Evolutionary conservation across 1,140 invertebrate species (phyloP).

Genomic region (Dryas iulia): DNA sequence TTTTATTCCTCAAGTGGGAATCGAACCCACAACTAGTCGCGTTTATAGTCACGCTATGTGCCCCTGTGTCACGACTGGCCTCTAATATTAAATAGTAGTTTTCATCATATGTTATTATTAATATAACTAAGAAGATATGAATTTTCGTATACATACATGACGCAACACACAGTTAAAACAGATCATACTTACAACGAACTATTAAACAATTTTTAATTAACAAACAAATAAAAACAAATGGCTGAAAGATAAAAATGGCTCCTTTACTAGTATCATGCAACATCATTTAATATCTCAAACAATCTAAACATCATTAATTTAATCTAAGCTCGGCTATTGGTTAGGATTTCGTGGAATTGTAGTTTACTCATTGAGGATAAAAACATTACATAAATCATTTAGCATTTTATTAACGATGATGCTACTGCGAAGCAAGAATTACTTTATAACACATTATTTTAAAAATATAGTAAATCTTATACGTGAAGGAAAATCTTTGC

Average conservation of each 20-base stretch:
- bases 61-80: no score
- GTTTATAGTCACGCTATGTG: no score
- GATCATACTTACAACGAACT: background rate
- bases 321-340: background rate
- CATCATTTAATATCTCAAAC: background rate
- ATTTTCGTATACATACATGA: no score
- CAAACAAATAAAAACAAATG: background rate
- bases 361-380: background rate
- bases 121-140: no score
- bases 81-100: no score
- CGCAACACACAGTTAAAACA: background rate
- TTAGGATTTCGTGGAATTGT: background rate
- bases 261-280: background rate
- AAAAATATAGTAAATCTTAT: no score
- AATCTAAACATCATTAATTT: background rate
- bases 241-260: background rate
- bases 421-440: background rate
- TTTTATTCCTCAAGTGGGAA: no score
- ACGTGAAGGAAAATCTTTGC: no score
- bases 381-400: background rate
- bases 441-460: no score
- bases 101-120: no score
- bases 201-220: background rate
- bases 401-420: background rate
- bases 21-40: no score